Percentiles rank a stretch among this genome's conserved stretches.
Evolutionary conservation across 1,140 invertebrate species (phyloP).

Genomic region (Drosophila athabasca): DNA sequence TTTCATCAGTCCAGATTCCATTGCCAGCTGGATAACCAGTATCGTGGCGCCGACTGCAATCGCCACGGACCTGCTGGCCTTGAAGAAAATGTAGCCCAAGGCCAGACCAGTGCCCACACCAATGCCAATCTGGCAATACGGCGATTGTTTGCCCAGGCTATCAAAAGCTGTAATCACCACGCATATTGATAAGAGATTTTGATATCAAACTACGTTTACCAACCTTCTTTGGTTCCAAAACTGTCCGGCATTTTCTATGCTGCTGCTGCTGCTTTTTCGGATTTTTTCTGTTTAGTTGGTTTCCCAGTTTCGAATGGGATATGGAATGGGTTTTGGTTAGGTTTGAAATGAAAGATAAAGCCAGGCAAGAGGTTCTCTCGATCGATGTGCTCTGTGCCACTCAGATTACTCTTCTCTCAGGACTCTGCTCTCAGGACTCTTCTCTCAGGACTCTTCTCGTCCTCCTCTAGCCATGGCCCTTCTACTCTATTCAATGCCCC

Average conservation of each 20-base stretch:
- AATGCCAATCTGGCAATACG: slow-evolving; percentile 45
- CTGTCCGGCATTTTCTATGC: too few species aligned
- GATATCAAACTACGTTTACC: slow-evolving; percentile 9
- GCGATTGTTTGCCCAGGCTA: slow-evolving; percentile 23
- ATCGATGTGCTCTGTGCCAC: too few species aligned
- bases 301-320: not conserved
- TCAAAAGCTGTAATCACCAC: slow-evolving; percentile 31
- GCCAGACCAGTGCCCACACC: slow-evolving; percentile 39
- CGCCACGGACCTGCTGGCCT: slow-evolving; percentile 41
- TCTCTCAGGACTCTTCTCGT: too few species aligned
- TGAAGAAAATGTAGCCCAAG: slow-evolving; percentile 34
- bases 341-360: slow-evolving; percentile 14
- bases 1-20: slow-evolving; percentile 23
- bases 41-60: slow-evolving; percentile 23
- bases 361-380: slow-evolving; percentile 11
- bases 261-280: slow-evolving; percentile 3
- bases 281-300: not conserved
- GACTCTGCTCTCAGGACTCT: too few species aligned
- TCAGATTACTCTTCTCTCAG: too few species aligned
- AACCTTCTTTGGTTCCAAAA: slow-evolving; percentile 30
- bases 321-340: too few species aligned
- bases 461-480: too few species aligned
- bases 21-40: slow-evolving; percentile 27
- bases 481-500: too few species aligned
- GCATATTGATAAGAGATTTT: not conserved